Percentiles rank a stretch among this genome's conserved stretches.
Evolutionary conservation across 2,888 invertebrate genomes (phyloP).

Genomic region (Litoditis marina): DNA sequence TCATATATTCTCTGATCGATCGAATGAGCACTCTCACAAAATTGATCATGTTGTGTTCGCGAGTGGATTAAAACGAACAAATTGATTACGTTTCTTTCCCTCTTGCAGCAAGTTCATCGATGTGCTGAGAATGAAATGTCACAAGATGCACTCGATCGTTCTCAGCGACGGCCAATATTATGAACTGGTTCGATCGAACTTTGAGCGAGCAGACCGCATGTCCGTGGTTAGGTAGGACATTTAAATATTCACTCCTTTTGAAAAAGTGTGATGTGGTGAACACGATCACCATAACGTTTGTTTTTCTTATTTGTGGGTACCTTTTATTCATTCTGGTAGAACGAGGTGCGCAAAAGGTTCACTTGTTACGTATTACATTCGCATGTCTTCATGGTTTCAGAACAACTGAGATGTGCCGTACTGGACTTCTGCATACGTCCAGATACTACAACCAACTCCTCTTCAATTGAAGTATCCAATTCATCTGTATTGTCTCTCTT

Average conservation of each 20-base stretch:
- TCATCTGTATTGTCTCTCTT: background rate
- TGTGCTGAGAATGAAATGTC: conserved; percentile 87
- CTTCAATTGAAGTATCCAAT: conserved; percentile 76
- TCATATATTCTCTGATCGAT: no score
- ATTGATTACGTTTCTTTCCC: no score
- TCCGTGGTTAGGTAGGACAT: conserved; percentile 75
- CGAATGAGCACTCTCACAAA: no score
- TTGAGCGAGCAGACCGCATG: conserved; percentile 91
- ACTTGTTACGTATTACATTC: background rate
- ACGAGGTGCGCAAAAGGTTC: no score
- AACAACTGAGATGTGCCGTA: conserved; percentile 90
- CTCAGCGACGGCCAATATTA: conserved; percentile 97
- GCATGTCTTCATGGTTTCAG: conserved; percentile 63
- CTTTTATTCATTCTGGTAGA: no score
- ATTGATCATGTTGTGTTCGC: no score
- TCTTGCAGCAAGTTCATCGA: conserved; percentile 96
- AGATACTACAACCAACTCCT: conserved; percentile 89
- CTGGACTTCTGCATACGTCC: conserved; percentile 87
- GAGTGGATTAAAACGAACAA: no score
- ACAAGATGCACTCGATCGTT: conserved; percentile 85
- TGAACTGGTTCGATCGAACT: conserved; percentile 97
- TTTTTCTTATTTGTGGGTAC: no score
- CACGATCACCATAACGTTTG: background rate
- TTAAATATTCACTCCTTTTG: background rate
- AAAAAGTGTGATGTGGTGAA: background rate